Evolutionary conservation across 2,113 vertebrate genomes (phyloP), one percentile per base, ranked within the genome.

Genomic region (Taurulus bubalis): DNA sequence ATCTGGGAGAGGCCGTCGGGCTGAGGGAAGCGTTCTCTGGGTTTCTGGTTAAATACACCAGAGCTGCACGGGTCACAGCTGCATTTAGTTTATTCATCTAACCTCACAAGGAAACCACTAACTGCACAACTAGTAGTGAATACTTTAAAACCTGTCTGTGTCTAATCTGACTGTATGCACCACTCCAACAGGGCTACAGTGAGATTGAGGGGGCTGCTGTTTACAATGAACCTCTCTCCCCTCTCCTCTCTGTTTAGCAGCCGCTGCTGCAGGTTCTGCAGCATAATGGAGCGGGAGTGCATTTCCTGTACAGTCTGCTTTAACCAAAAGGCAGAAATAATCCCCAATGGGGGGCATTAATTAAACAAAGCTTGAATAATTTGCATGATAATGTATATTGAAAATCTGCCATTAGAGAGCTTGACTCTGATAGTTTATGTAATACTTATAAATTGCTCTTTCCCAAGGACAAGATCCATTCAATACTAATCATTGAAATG

Each of bases 121-220:
- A 9, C 26, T 8, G 5, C 24, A n/a, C 9, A 15, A 0, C 24
- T 28, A 11, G 9, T 22, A 55, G 51, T 4, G n/a, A 8, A 55
- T 24, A 55, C 51, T 24, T 22, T 8, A 14, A 32, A 55, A 40
- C 11, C 34, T 4, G 8, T 56, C n/a, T 7, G 42, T 15, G 56
- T 65, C 51, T 77, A 7, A 67, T 80, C 56, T 26, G 58, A 55
- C 45, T 49, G 60, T 70, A 63, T 49, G 62, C 42, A 20, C 34
- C 45, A 34, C 9, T 72, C 10, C 64, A 60, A 56, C 36, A 59
- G 75, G 75, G 74, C 56, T 62, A n/a, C 38, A 79, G 68, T 77
- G 78, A 86, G 71, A 77, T 38, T 79, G 89, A 71, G 84, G 72
- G 65, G 81, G 89, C 82, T 64, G 79, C 65, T 36, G 32, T 55